These are phyloP conservation scores for Salmo trutta DNA, from an alignment of 2,797 vertebrate species.

Conservation along the genomic window DNA sequence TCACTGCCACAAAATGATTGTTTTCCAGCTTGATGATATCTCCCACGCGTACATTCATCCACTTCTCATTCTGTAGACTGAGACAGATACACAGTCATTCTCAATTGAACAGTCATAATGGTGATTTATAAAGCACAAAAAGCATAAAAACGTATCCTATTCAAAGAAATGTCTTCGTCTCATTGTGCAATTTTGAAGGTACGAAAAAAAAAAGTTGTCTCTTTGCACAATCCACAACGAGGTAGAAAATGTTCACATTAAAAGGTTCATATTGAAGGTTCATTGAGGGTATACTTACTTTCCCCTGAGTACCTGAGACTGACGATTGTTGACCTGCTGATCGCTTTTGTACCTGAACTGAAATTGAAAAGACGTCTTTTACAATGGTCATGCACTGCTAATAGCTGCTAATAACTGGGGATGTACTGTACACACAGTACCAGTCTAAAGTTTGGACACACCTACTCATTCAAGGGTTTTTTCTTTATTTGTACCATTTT, in stretches of 20 bases:
- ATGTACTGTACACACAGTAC: no score
- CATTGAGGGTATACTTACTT: constrained; percentile 66
- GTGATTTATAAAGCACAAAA: not conserved
- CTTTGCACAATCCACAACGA: not conserved
- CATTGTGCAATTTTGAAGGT: not conserved
- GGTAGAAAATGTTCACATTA: not conserved
- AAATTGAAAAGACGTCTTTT: constrained; percentile 45
- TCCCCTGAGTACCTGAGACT: constrained; percentile 79
- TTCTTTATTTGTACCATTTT: no score
- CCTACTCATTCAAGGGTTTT: no score
- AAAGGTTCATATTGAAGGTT: no score
- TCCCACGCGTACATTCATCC: constrained; percentile 81
- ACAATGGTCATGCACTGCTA: not conserved
- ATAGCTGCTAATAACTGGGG: not conserved
- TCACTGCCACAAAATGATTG: constrained; percentile 88
- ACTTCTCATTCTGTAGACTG: constrained; percentile 83
- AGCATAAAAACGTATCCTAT: not conserved
- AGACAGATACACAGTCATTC: constrained; percentile 15
- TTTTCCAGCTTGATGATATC: constrained; percentile 84
- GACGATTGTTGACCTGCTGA: constrained; percentile 80
- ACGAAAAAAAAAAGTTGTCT: not conserved
- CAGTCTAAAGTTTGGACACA: no score
- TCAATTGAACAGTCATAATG: not conserved
- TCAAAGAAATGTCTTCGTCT: not conserved
- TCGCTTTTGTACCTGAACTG: constrained; percentile 82